A percentile compares a stretch with the other conserved stretches of the same genome.
These are phyloP conservation scores for Drosophila incognita DNA, from an alignment of 2,888 invertebrate genomes.

Conservation along the genomic window DNA sequence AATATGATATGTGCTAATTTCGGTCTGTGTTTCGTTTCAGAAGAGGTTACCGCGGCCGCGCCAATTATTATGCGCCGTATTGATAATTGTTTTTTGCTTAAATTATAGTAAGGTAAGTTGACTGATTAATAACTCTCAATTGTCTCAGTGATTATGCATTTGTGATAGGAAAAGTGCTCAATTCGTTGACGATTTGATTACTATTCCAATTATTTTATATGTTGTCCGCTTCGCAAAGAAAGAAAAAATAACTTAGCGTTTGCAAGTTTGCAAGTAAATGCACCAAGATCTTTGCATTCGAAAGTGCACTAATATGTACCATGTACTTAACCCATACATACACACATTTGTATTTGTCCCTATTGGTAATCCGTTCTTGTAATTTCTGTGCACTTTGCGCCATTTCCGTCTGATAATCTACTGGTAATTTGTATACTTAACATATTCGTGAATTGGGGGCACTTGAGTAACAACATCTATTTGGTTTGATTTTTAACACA, in stretches of 20 bases:
- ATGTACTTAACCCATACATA: background rate
- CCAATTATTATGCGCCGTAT: constrained; percentile 85
- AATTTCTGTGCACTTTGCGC: background rate
- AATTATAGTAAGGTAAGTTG: constrained; percentile 84
- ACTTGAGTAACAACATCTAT: constrained; percentile 25
- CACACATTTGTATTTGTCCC: constrained; percentile 4
- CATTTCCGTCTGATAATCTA: constrained; percentile 7
- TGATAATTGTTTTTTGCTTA: constrained; percentile 84
- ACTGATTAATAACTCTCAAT: constrained; percentile 16
- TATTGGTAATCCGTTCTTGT: constrained; percentile 11
- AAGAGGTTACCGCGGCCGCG: constrained; percentile 85
- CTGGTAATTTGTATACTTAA: background rate
- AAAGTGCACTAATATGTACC: constrained; percentile 2
- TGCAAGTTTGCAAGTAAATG: background rate
- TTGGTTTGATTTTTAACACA: constrained; percentile 65
- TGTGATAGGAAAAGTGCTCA: constrained; percentile 3
- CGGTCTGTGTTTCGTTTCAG: constrained; percentile 84
- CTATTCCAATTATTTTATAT: constrained; percentile 2
- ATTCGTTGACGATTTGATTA: background rate
- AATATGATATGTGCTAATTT: constrained; percentile 56
- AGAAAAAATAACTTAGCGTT: background rate
- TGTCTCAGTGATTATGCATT: constrained; percentile 17
- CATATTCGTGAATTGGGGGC: constrained; percentile 19
- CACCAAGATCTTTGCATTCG: background rate
- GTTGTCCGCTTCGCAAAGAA: constrained; percentile 25